Percentiles rank a stretch among this genome's conserved stretches.
Conservation (phyloP, 2,888 invertebrate genomes). For the Hanleya hanleyi region DNA sequence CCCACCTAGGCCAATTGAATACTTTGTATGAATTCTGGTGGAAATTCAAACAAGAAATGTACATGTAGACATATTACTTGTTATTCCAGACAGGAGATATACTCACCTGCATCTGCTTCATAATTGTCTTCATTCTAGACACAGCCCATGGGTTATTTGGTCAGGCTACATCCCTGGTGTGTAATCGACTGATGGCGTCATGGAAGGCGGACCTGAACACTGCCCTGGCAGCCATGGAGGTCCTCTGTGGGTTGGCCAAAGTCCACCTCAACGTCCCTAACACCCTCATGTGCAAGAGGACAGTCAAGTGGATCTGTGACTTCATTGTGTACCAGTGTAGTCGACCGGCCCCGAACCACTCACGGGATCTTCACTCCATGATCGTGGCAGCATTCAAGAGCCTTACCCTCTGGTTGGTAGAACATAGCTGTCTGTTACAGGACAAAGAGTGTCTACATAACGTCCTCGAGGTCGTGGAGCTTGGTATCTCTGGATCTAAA, state of each 20-base stretch:
- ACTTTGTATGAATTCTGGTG: too few species aligned
- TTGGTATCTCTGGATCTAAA: conserved; percentile 97
- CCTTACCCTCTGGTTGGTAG: conserved; percentile 87
- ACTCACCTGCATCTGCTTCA: not conserved
- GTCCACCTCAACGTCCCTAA: conserved; percentile 63
- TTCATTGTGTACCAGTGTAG: conserved; percentile 97
- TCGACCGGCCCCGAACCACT: conserved; percentile 89
- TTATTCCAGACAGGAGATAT: not conserved
- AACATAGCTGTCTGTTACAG: conserved; percentile 90
- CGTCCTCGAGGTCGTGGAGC: conserved; percentile 96
- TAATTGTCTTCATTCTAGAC: conserved; percentile 76
- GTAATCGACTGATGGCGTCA: conserved; percentile 93
- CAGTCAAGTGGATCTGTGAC: conserved; percentile 97
- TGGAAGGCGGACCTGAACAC: conserved; percentile 97
- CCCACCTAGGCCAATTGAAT: too few species aligned
- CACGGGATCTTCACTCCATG: conserved; percentile 92
- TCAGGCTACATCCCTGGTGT: conserved; percentile 93
- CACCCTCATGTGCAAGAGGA: conserved; percentile 70
- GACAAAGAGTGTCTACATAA: conserved; percentile 94
- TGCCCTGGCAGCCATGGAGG: conserved; percentile 93
- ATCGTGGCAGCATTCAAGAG: conserved; percentile 82
- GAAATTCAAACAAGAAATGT: too few species aligned
- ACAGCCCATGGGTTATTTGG: conserved; percentile 92
- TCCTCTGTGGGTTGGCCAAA: conserved; percentile 91
- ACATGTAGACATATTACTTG: too few species aligned